phyloP scores from a whole-genome alignment of 2,113 vertebrate species.

The Gymnogyps californianus region DNA sequence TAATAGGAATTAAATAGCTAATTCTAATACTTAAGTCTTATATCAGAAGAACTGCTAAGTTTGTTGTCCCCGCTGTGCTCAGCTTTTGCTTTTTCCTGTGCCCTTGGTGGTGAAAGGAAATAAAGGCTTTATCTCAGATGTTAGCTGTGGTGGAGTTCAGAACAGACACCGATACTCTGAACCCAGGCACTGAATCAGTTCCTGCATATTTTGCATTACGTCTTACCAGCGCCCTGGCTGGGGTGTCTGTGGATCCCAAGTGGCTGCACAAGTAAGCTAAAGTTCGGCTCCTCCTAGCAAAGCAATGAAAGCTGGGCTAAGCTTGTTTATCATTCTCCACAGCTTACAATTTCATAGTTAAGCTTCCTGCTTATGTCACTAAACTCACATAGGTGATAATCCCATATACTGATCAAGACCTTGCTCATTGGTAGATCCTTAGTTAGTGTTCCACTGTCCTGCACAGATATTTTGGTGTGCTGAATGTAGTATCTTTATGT shows the following conservation, averaged over 20 bases:
- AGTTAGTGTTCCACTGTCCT: not conserved
- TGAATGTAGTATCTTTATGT: fast-evolving
- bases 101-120: not conserved
- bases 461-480: not conserved
- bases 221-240: not conserved
- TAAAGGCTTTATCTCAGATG: not conserved
- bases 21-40: not conserved
- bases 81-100: not conserved
- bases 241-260: not conserved
- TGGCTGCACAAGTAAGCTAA: not conserved
- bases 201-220: fast-evolving
- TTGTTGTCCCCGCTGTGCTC: not conserved
- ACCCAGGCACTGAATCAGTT: not conserved
- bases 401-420: not conserved
- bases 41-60: not conserved
- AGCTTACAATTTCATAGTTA: not conserved
- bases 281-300: not conserved
- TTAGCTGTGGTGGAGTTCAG: not conserved
- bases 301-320: not conserved
- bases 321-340: not conserved
- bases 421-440: not conserved
- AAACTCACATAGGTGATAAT: not conserved
- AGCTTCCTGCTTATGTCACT: not conserved
- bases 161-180: no score
- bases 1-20: not conserved